These are phyloP conservation scores for Leptinotarsa defecta DNA, from an alignment of 1,140 invertebrate species.

Conservation along the genomic window DNA sequence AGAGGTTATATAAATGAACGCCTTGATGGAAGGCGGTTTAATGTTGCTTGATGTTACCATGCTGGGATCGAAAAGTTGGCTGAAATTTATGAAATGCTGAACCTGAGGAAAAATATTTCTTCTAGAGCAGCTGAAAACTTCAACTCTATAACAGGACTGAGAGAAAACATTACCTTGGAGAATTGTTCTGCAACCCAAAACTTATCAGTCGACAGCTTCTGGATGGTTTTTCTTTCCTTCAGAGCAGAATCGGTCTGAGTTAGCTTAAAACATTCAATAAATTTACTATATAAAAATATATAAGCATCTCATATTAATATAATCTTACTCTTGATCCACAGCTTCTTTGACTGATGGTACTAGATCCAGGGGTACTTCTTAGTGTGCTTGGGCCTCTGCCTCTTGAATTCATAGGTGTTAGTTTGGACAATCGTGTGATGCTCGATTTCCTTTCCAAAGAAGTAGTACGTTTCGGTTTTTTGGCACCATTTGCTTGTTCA, in stretches of 20 bases:
- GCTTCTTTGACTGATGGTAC: background rate
- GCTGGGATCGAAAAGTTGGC: constrained; percentile 14
- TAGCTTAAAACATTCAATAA: background rate
- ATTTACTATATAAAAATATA: background rate
- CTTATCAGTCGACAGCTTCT: constrained; percentile 20
- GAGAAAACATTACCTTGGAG: constrained; percentile 20
- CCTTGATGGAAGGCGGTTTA: constrained; percentile 30
- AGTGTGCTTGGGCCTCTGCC: background rate
- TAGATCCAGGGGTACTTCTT: background rate
- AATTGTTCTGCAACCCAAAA: constrained; percentile 31
- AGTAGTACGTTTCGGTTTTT: background rate
- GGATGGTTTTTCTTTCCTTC: constrained; percentile 13
- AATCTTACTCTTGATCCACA: background rate
- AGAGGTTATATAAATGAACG: constrained; percentile 18
- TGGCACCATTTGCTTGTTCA: background rate
- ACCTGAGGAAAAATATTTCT: constrained; percentile 12
- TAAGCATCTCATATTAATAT: no score
- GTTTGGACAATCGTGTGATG: background rate
- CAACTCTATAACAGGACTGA: background rate
- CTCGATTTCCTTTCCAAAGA: background rate
- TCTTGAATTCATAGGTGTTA: background rate
- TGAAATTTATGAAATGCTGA: constrained; percentile 15
- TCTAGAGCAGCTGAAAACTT: background rate
- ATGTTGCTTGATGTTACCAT: constrained; percentile 20
- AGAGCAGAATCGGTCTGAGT: background rate